These are phyloP conservation scores for Sebastes matsubarae DNA, from an alignment of 2,797 vertebrate genomes.

Conservation along the genomic window DNA sequence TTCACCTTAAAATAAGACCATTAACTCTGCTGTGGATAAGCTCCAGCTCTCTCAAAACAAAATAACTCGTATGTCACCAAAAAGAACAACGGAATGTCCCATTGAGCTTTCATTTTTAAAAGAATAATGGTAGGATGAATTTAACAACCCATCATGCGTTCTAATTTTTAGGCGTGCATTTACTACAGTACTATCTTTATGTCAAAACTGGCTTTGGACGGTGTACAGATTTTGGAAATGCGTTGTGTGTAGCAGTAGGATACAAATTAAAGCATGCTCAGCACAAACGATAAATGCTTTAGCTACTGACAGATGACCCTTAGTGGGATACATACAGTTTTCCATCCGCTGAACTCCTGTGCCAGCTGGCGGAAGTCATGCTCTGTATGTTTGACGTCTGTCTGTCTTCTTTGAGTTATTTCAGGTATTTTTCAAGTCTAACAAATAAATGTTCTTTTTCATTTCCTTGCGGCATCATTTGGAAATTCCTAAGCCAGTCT, in stretches of 20 bases:
- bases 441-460: conserved; percentile 3
- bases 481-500: conserved; percentile 89
- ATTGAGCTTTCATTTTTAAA: conserved; percentile 6
- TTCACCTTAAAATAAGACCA: neutral
- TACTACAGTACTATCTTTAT: conserved; percentile 13
- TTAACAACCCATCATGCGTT: neutral
- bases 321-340: conserved; percentile 26
- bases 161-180: neutral
- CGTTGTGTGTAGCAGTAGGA: conserved; percentile 20
- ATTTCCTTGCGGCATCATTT: conserved; percentile 63
- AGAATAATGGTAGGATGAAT: neutral
- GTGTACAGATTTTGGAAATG: conserved; percentile 3
- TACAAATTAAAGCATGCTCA: conserved; percentile 65
- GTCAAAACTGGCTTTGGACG: conserved; percentile 41
- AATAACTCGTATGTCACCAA: conserved; percentile 2
- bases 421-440: conserved; percentile 47
- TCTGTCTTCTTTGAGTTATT: conserved; percentile 25
- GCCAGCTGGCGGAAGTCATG: conserved; percentile 38
- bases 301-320: conserved; percentile 30
- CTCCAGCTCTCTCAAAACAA: neutral
- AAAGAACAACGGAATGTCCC: neutral
- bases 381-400: conserved; percentile 14
- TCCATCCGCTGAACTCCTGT: conserved; percentile 10
- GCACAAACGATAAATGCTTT: conserved; percentile 41
- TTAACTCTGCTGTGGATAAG: neutral